Evolutionary conservation across 2,888 invertebrate species (phyloP).

Genomic region (Eledona agricola): DNA sequence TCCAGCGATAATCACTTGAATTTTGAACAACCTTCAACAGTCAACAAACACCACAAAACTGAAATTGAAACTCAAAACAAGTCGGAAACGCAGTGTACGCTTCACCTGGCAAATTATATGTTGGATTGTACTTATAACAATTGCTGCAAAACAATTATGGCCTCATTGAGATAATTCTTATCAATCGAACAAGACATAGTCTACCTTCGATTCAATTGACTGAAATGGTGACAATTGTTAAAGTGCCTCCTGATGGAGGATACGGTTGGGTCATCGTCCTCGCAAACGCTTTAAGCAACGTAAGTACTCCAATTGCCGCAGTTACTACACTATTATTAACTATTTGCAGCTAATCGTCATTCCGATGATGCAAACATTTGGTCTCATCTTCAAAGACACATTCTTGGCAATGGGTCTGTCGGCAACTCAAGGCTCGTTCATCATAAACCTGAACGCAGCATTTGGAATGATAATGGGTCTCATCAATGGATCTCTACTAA

Average conservation of each 20-base stretch:
- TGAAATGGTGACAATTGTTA: conserved; percentile 13
- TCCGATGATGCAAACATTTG: conserved; percentile 65
- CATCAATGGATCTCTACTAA: conserved; percentile 71
- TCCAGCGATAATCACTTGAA: too few relatives aligned
- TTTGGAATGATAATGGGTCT: conserved; percentile 75
- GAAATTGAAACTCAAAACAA: too few relatives aligned
- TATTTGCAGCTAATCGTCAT: conserved; percentile 50
- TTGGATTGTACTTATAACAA: too few relatives aligned
- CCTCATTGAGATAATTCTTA: too few relatives aligned
- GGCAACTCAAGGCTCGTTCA: conserved; percentile 70
- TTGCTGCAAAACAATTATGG: too few relatives aligned
- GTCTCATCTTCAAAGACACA: conserved; percentile 72
- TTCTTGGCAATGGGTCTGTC: conserved; percentile 67
- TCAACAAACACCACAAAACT: too few relatives aligned
- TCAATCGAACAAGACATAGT: too few relatives aligned
- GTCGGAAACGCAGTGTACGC: too few relatives aligned
- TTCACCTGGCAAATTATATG: too few relatives aligned
- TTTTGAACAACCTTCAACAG: too few relatives aligned
- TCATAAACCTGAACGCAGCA: conserved; percentile 73
- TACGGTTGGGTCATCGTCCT: conserved; percentile 64
- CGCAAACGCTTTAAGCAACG: conserved; percentile 61
- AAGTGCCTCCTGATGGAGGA: conserved; percentile 63
- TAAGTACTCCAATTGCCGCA: conserved; percentile 53
- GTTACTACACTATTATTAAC: conserved; percentile 1
- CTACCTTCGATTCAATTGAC: too few relatives aligned